A percentile compares a stretch with the other conserved stretches of the same genome.
Conservation (phyloP, 2,888 invertebrate genomes). For the Pammene aurita region DNA sequence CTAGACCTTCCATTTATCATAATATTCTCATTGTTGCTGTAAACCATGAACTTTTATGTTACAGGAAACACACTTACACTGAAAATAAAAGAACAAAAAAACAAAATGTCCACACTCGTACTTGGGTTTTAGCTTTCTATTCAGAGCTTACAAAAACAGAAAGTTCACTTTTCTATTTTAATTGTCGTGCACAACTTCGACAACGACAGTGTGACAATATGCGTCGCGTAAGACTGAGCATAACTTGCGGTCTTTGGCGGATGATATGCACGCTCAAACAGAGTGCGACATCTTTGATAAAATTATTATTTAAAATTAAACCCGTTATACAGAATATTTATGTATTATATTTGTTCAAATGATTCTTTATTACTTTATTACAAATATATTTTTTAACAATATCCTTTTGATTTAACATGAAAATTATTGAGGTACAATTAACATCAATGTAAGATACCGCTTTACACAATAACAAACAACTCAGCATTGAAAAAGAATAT, state of each 20-base stretch:
- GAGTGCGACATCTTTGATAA: neutral
- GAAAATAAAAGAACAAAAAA: neutral
- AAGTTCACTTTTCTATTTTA: neutral
- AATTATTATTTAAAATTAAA: neutral
- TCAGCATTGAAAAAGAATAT: no score
- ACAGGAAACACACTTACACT: slow-evolving; percentile 11
- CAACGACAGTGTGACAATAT: slow-evolving; percentile 3
- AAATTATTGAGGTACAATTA: no score
- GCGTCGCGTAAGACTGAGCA: slow-evolving; percentile 18
- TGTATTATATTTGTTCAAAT: no score
- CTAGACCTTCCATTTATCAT: slow-evolving; percentile 5
- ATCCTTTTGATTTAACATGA: no score
- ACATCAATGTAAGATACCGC: no score
- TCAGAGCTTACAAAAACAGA: neutral
- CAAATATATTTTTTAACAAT: no score
- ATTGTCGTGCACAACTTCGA: neutral
- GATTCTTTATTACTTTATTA: no score
- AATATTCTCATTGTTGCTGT: neutral
- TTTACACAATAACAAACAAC: no score
- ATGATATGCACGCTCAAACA: neutral
- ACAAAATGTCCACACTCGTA: neutral
- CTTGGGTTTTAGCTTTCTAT: neutral
- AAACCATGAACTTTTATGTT: neutral
- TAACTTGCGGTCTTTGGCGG: neutral
- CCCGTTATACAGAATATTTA: neutral